Conservation (phyloP, 2,888 invertebrate genomes). For the Melinopterus prodromus region DNA sequence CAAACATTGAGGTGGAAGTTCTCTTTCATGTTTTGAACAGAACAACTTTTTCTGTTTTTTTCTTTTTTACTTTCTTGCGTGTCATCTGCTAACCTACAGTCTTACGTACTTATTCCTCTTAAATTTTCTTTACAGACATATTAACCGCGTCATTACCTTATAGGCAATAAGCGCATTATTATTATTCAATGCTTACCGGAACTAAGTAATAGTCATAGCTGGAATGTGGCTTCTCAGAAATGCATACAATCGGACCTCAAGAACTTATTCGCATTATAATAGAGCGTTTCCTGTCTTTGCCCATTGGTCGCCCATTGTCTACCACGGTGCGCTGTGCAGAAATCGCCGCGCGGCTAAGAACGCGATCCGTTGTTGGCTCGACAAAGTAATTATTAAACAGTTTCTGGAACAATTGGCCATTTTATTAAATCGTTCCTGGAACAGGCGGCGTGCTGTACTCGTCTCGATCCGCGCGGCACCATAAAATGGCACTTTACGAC, state of each 20-base stretch:
- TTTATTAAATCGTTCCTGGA: slow-evolving; percentile 19
- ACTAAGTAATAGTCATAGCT: not conserved
- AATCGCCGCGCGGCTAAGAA: not conserved
- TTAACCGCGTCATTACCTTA: not conserved
- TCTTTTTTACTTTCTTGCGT: too few relatives aligned
- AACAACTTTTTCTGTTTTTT: too few relatives aligned
- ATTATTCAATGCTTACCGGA: not conserved
- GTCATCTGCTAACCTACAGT: too few relatives aligned
- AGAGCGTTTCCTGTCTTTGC: not conserved
- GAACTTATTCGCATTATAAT: not conserved
- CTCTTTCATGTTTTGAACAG: too few relatives aligned
- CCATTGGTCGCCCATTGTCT: not conserved
- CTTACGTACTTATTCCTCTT: too few relatives aligned
- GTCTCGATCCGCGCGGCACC: slow-evolving; percentile 10
- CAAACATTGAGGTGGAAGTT: too few relatives aligned
- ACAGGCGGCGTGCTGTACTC: slow-evolving; percentile 13
- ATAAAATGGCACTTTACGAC: slow-evolving; percentile 47
- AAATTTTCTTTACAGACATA: not conserved
- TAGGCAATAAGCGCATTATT: not conserved
- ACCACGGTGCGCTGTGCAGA: not conserved
- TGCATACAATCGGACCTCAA: not conserved
- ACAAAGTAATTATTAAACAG: slow-evolving; percentile 26
- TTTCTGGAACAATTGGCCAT: slow-evolving; percentile 21
- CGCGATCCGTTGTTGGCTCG: slow-evolving; percentile 9
- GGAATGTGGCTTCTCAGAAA: not conserved